Conservation (phyloP, 2,113 vertebrate genomes). For the Donacobius atricapilla region DNA sequence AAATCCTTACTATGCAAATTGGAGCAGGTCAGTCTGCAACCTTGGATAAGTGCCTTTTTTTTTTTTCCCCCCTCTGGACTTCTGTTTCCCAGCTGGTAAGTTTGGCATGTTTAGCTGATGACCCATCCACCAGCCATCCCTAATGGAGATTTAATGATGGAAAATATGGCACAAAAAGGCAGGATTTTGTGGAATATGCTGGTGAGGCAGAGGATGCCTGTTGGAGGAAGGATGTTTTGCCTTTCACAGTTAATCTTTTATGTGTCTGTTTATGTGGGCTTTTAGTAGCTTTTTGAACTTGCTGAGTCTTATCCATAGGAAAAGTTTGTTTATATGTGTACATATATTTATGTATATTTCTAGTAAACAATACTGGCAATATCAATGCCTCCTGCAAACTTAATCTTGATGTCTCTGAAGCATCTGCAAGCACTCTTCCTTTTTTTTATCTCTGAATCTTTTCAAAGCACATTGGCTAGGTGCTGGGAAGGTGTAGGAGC, state of each 20-base stretch:
- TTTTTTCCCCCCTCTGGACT: background rate
- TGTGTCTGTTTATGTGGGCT: background rate
- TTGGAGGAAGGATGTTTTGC: background rate
- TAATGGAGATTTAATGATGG: background rate
- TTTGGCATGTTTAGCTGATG: background rate
- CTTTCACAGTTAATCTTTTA: background rate
- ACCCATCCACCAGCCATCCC: background rate
- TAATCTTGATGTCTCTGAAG: background rate
- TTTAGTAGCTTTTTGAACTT: background rate
- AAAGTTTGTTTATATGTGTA: background rate
- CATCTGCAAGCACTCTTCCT: background rate
- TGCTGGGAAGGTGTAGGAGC: background rate
- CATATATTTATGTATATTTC: background rate
- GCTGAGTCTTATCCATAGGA: background rate
- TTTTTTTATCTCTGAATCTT: background rate
- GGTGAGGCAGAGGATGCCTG: background rate
- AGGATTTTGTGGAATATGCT: background rate
- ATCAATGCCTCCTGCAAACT: background rate
- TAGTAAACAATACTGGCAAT: background rate
- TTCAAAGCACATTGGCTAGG: rapidly evolving
- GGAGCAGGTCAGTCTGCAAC: constrained; percentile 16
- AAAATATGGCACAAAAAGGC: background rate
- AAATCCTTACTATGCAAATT: background rate
- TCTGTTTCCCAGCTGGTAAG: background rate
- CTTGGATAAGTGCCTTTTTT: background rate